Evolutionary conservation across 2,113 vertebrate genomes (phyloP), one percentile per base, ranked within the genome.

Genomic region (Cygnus atratus): DNA sequence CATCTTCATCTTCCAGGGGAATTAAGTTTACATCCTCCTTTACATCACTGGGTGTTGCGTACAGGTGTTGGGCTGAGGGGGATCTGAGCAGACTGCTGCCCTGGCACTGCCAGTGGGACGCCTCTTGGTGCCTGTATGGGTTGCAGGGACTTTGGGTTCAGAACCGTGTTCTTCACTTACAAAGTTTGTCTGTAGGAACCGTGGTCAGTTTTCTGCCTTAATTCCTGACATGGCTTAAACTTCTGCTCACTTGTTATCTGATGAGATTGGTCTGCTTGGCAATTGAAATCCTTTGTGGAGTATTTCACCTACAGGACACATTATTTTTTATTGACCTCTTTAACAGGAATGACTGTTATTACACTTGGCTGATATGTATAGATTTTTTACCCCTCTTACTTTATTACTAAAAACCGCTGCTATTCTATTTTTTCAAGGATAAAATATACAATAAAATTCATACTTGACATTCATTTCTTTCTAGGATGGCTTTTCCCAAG

Each of bases 261-360:
- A 21, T 52, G 33, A 88, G 66, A 29, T 44, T 88, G 61, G 66
- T 82, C 46, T 37, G 63, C 71, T 82, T 80, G 62, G 63, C n/a
- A 62, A 62, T 46, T 4, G 3, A 72, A 86, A 68, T 54, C 19
- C 37, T 77, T 92, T 92, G 73, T 80, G 80, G 77, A 88, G 66
- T 72, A 55, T 92, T 94, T 78, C 62, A 54, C 37, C 63, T 43
- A 58, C 26, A 88, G 44, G 73, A 70, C 59, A 19, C 33, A 5
- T 89, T 89, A 62, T 46, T 55, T 91, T 62, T 91, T 90, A 85
- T 79, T 75, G 88, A 92, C 26, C 44, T 44, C 63, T 84, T 54
- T 75, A 82, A 46, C 26, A 85, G 41, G 61, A 55, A 33, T 63
- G 54, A 58, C 65, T 71, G 62, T 15, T 55, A 48, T 62, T 63